Base-by-base conservation (phyloP, 1,140 invertebrate genomes). In the Magallana ariakensis region DNA sequence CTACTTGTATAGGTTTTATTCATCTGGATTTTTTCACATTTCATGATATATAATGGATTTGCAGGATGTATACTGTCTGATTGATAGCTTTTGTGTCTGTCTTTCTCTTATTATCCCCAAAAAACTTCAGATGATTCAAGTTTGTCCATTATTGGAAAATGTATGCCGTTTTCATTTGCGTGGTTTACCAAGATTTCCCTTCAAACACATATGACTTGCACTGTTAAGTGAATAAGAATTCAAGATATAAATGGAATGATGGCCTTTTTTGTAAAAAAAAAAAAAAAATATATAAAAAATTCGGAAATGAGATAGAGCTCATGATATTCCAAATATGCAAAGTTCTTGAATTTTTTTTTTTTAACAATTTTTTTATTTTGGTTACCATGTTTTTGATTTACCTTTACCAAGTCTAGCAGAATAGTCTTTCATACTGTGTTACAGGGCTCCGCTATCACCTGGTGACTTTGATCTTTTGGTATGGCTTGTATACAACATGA, bases 401-500 rank as follows among this genome's bases (percentile, higher is more conserved):
- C 33, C 33, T 46, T 46, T 46, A 46, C 33, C 33, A 46, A 46
- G 33, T 46, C 33, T 46, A 46, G 33, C 2, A 46, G 33, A 46
- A 46, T 46, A 46, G 33, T 46, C 33, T 46, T 46, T 46, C 33
- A 46, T 46, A 46, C 33, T 46, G 33, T 46, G 33, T 5, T 46
- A 46, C 33, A 46, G 33, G 33, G 33, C 33, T 5, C 33, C 33
- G 5, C 66, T 26, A 66, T 75, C 22, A 26, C 66, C 66, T 75
- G 66, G 11, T 75, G 66, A 8, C 66, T 75, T 22, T 75, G 66
- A 75, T 75, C 66, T 75, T 22, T 19, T 75, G 66, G 66, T 75
- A 75, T 75, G 11, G 22, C 19, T 55, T 53, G 54, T 82, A 82
- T 82, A 87, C 82, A 53, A 87, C 81, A 87, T 87, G 60, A 82